Base-by-base conservation (phyloP, 1,140 invertebrate genomes). In the Brachionus rubens region DNA sequence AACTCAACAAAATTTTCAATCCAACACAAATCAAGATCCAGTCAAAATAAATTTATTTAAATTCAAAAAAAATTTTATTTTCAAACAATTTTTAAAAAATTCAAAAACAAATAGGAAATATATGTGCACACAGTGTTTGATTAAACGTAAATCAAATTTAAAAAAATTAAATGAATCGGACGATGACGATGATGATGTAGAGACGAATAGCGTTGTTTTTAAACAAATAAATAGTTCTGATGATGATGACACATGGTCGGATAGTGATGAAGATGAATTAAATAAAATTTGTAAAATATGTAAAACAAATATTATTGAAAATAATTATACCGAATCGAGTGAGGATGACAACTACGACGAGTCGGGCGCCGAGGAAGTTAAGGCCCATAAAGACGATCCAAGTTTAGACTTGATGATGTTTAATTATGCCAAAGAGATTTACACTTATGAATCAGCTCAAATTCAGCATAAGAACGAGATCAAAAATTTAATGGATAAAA, bases 401-500 rank as follows among this genome's bases (percentile, higher is more conserved):
- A 65, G 12, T 43, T 43, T 65, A 14, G 46, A 50, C 4, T 12
- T 72, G 41, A 52, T 72, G 46, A 12, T 72, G 4, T 72, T 72
- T 54, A 72, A 72, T 41, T 72, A 24, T 54, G 43, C 43, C 4
- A 48, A 46, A 28, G 68, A 72, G 33, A 72, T 72, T 24, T 72
- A 72, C 16, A 50, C 19, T 21, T 54, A 72, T 50, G 68, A 72
- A 50, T 50, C 36, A 14, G 28, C 16, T 50, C 40, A 19, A n/a
- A 10, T 65, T 3, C 41, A 40, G 41, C 6, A 14, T 26, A 40
- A 65, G 59, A 16, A 16, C 21, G 46, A 48, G 14, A 21, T 50
- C 7, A 72, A 72, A 54, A 72, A 54, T 72, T 40, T 72, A n/a
- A 36, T 72, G 3, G 68, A 72, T 48, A 72, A 54, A 50, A 72